A percentile compares a stretch with the other conserved stretches of the same genome.
Conservation (phyloP, 1,140 invertebrate genomes). For the Trichomalopsis sarcophagae region DNA sequence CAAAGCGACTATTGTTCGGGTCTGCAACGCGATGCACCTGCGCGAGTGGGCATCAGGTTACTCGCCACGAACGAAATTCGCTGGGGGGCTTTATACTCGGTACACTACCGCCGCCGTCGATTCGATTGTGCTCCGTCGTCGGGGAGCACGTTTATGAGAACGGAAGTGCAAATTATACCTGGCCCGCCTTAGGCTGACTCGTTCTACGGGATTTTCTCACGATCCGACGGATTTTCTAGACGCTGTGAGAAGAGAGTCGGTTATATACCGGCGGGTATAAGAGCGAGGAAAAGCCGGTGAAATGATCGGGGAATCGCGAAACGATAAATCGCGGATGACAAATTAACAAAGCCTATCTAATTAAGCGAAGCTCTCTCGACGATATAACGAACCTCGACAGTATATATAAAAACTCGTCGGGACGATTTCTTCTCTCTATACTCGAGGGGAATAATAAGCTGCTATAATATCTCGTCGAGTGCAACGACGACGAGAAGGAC, state of each 20-base stretch:
- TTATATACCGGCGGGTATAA: too few relatives aligned
- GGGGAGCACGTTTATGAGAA: constrained; percentile 59
- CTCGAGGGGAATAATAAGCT: neutral
- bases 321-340: neutral
- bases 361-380: neutral
- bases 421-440: neutral
- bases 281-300: too few relatives aligned
- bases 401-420: neutral
- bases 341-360: neutral
- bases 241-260: neutral
- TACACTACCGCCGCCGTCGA: neutral
- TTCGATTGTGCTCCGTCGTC: constrained; percentile 46
- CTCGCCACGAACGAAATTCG: constrained; percentile 53
- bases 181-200: constrained; percentile 1
- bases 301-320: neutral
- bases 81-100: constrained; percentile 57
- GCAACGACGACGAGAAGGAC: neutral
- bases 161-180: constrained; percentile 70
- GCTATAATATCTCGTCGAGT: neutral
- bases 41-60: constrained; percentile 62
- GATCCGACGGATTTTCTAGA: constrained; percentile 54
- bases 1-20: constrained; percentile 53
- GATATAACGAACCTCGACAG: neutral
- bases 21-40: constrained; percentile 61
- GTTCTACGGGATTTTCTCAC: constrained; percentile 65